A percentile compares a stretch with the other conserved stretches of the same genome.
phyloP scores from a whole-genome alignment of 2,888 invertebrate species.

The Poecilobothrus nobilitatus region DNA sequence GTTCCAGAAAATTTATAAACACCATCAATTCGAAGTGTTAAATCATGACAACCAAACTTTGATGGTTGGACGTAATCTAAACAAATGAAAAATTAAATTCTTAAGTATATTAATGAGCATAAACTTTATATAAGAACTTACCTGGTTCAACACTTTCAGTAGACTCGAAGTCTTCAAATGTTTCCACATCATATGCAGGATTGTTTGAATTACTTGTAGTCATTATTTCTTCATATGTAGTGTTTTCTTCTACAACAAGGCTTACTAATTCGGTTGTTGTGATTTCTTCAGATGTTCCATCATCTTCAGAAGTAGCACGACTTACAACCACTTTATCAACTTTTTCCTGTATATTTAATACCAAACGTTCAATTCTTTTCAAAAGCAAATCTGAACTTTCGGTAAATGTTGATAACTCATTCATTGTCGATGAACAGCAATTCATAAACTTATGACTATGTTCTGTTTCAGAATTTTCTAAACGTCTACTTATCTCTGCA shows the following conservation, averaged over 20 bases:
- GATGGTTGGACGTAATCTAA: conserved; percentile 33
- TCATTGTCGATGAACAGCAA: conserved; percentile 32
- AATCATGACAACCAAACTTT: conserved; percentile 42
- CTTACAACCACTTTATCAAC: conserved; percentile 20
- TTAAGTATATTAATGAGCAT: conserved; percentile 12
- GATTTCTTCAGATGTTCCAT: conserved; percentile 15
- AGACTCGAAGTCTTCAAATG: background rate
- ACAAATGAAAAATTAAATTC: background rate
- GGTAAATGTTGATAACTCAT: conserved; percentile 35
- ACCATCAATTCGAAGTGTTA: conserved; percentile 40
- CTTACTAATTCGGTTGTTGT: conserved; percentile 12
- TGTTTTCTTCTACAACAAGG: conserved; percentile 4
- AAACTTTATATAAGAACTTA: background rate
- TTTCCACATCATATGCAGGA: background rate
- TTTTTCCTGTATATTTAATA: conserved; percentile 29
- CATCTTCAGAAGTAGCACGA: background rate
- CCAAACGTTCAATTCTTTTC: conserved; percentile 33
- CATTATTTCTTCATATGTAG: background rate
- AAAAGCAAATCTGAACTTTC: conserved; percentile 36
- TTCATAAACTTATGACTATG: conserved; percentile 27
- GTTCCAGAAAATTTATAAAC: conserved; percentile 39
- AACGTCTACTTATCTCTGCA: conserved; percentile 33
- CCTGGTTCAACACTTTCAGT: background rate
- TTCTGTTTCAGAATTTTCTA: conserved; percentile 27
- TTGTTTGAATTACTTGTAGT: background rate